Evolutionary conservation across 1,140 invertebrate species (phyloP).

Genomic region (Camponotus pennsylvanicus): DNA sequence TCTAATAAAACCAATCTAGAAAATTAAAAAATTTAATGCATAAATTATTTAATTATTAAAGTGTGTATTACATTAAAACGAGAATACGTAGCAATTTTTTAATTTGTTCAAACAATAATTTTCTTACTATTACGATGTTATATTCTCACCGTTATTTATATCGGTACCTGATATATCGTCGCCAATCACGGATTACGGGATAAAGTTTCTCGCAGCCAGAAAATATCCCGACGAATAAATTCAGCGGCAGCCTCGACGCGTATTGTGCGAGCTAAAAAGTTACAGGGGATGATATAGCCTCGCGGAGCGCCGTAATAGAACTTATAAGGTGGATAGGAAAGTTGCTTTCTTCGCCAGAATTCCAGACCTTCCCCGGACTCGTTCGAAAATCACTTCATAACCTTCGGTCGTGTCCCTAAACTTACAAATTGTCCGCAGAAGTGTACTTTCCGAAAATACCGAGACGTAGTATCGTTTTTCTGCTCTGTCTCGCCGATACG

Average conservation of each 20-base stretch:
- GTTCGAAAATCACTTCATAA: constrained; percentile 58
- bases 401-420: constrained; percentile 34
- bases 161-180: background rate
- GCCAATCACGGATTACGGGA: background rate
- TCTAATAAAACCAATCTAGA: background rate
- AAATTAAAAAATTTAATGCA: background rate
- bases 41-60: constrained; percentile 18
- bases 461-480: background rate
- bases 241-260: constrained; percentile 18
- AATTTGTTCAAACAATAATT: background rate
- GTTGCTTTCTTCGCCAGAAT: constrained; percentile 48
- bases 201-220: constrained; percentile 10
- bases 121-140: background rate
- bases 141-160: background rate
- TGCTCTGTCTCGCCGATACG: background rate
- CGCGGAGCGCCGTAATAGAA: constrained; percentile 44
- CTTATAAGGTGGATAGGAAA: constrained; percentile 43
- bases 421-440: constrained; percentile 47
- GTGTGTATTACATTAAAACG: constrained; percentile 3
- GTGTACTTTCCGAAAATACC: constrained; percentile 1
- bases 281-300: constrained; percentile 44
- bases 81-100: background rate
- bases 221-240: constrained; percentile 48
- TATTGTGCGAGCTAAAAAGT: constrained; percentile 50
- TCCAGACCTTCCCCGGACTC: constrained; percentile 17